A percentile compares a stretch with the other conserved stretches of the same genome.
These are phyloP conservation scores for Tadarida brasiliensis DNA, from an alignment of 2,797 vertebrate species.

Conservation along the genomic window DNA sequence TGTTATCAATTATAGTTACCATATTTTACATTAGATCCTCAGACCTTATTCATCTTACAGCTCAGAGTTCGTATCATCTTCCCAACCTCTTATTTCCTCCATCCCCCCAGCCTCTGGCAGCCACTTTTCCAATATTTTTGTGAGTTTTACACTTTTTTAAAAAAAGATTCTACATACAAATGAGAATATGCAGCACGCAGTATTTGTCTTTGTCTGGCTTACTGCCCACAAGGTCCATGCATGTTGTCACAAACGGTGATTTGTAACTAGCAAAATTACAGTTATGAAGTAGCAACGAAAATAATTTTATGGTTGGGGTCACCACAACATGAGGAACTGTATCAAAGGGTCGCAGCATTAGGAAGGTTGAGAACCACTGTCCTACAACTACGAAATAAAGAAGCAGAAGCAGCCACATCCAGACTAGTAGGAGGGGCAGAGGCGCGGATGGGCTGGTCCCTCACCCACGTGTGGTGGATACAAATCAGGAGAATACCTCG, in stretches of 20 bases:
- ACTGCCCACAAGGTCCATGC: neutral
- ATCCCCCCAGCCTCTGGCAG: neutral
- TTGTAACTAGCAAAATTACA: no score
- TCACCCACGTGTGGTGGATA: no score
- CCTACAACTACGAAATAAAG: no score
- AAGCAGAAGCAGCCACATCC: no score
- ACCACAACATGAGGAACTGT: no score
- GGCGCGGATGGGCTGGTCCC: no score
- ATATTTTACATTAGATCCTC: neutral
- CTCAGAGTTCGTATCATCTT: neutral
- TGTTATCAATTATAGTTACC: neutral
- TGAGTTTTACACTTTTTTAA: neutral
- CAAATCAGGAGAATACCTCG: no score
- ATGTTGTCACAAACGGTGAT: neutral
- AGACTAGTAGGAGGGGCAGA: no score
- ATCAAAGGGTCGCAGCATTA: no score
- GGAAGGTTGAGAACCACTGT: no score
- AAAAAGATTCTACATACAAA: neutral
- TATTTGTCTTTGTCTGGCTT: neutral
- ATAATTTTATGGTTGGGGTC: no score
- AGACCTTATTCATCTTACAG: neutral
- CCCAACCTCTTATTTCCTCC: neutral
- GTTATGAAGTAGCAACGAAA: no score
- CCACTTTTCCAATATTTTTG: neutral
- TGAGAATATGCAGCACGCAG: neutral